Base-by-base conservation (phyloP, 2,113 vertebrate species). In the Ahaetulla prasina region DNA sequence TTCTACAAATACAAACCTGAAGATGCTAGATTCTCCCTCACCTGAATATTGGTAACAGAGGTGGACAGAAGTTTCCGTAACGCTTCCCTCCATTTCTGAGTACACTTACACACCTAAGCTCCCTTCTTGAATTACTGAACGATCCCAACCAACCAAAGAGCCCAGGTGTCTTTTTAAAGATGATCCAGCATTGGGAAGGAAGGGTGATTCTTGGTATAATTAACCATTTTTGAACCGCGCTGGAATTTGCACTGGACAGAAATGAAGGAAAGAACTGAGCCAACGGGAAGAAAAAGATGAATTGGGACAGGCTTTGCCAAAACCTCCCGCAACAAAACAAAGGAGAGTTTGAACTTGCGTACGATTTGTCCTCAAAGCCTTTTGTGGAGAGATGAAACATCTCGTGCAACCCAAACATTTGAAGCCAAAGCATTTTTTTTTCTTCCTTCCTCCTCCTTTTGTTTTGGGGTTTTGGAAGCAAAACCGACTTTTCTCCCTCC, bases 401-500 rank as follows among this genome's bases (percentile, higher is more conserved):
- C 85, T 63, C 80, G 80, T 85, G 68, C 49, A 57, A 45, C 4
- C 0, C 45, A 50, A 88, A 74, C n/a, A 89, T 91, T 55, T 74
- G 9, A 0, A 22, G 86, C 86, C 91, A 92, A 55, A 84, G 90
- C 57, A 93, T 87, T 90, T 80, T 80, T 20, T 55, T 57, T 50
- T 2, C 11, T 3, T 1, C 23, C 8, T 3, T 27, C 50, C 9
- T 1, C 8, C 23, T 18, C 4, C 25, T 80, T 80, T 74, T 74
- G 68, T 74, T 74, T 80, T 80, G 74, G 18, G 8, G 0, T 94
- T 92, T 92, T 90, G 60, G 92, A 86, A 93, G 93, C 25, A 8
- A 90, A 92, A 85, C 92, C 87, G 93, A 88, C 5, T 14, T 80
- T 90, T 95, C 90, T 93, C 39, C 91, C 91, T 92, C 30, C 27